Evolutionary conservation across 2,797 vertebrate genomes (phyloP).

Genomic region (Siniperca obscura): DNA sequence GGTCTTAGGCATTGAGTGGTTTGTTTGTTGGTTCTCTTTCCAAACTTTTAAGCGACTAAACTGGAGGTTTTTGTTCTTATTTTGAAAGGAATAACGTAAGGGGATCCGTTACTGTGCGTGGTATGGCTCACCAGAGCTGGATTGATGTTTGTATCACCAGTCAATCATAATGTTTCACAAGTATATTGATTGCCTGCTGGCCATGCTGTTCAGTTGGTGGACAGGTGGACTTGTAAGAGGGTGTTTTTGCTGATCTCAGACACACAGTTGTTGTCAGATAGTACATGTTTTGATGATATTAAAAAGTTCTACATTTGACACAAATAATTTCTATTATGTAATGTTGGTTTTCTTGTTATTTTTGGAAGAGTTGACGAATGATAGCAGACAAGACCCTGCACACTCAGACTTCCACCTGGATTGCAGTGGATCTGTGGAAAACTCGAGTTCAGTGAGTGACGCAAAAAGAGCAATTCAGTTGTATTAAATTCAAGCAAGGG

Average conservation of each 20-base stretch:
- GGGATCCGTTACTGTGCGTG: background rate
- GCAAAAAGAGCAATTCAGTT: constrained; percentile 24
- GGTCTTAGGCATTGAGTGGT: background rate
- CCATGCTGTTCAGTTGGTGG: background rate
- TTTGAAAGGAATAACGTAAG: background rate
- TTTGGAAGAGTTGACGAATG: background rate
- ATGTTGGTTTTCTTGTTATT: background rate
- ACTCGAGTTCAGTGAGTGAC: background rate
- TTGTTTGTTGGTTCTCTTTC: constrained; percentile 8
- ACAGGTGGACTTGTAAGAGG: background rate
- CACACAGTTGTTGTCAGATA: background rate
- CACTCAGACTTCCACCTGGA: constrained; percentile 17
- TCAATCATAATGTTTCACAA: constrained; percentile 39
- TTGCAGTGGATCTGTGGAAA: constrained; percentile 25
- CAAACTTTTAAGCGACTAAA: background rate
- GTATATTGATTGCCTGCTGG: constrained; percentile 44
- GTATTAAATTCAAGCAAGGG: constrained; percentile 16
- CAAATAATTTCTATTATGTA: background rate
- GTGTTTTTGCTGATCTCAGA: constrained; percentile 4
- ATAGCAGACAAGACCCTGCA: background rate
- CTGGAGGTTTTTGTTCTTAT: constrained; percentile 3
- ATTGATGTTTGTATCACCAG: constrained; percentile 29
- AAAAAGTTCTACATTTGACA: background rate
- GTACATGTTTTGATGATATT: background rate
- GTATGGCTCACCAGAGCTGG: constrained; percentile 17